Conservation (phyloP, 2,113 vertebrate genomes). For the Egretta garzetta region DNA sequence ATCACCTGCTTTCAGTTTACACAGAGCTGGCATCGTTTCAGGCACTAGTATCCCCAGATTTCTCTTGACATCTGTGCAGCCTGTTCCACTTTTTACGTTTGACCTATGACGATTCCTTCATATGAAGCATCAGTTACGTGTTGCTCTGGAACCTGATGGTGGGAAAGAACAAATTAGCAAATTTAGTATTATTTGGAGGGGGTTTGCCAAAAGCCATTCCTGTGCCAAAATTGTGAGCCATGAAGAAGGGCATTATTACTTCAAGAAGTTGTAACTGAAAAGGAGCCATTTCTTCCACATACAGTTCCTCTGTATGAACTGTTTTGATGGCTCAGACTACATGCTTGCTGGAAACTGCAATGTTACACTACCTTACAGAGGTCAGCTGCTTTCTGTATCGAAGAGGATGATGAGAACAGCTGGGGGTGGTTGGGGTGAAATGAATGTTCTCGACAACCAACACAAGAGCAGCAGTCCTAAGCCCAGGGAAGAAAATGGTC, state of each 20-base stretch:
- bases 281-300: neutral
- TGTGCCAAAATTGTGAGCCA: neutral
- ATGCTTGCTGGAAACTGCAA: accelerated
- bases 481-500: neutral
- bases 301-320: neutral
- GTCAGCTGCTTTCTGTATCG: neutral
- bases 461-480: accelerated
- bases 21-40: constrained; percentile 2
- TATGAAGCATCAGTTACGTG: neutral
- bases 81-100: neutral
- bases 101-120: neutral
- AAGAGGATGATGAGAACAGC: accelerated
- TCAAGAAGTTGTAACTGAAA: neutral
- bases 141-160: neutral
- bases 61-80: constrained; percentile 27
- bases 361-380: neutral
- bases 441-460: neutral
- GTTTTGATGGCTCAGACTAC: neutral
- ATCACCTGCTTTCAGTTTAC: constrained; percentile 42
- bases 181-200: neutral
- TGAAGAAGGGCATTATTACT: neutral
- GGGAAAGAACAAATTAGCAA: neutral
- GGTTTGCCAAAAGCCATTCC: neutral
- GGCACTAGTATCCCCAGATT: neutral
- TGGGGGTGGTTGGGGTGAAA: neutral